Evolutionary conservation across 2,797 vertebrate genomes (phyloP).

Genomic region (Microcaecilia unicolor): DNA sequence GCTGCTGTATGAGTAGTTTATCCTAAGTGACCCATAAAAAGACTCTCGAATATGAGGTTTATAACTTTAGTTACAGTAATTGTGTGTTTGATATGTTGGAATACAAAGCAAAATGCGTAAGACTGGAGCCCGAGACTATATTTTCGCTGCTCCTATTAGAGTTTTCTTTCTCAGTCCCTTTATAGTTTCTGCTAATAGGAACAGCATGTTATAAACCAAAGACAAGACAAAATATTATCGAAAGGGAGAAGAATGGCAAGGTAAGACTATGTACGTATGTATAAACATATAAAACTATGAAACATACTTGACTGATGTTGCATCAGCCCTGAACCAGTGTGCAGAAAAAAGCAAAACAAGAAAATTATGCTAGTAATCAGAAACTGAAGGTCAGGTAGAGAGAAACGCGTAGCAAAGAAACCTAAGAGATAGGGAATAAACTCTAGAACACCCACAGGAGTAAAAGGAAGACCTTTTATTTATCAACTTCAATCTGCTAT

Average conservation of each 20-base stretch:
- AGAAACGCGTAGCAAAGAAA: constrained; percentile 23
- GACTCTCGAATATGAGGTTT: constrained; percentile 52
- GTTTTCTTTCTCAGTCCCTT: neutral
- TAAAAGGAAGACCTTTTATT: constrained; percentile 20
- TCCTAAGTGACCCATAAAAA: constrained; percentile 72
- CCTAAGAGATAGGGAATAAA: constrained; percentile 15
- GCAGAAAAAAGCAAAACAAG: constrained; percentile 2
- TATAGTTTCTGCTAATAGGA: constrained; percentile 1
- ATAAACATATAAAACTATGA: no score
- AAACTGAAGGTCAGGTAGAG: constrained; percentile 18
- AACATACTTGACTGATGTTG: no score
- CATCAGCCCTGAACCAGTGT: neutral
- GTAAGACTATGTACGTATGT: no score
- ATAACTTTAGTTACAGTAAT: constrained; percentile 59
- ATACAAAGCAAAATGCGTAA: constrained; percentile 53
- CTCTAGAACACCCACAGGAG: constrained; percentile 24
- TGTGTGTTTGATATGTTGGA: constrained; percentile 52
- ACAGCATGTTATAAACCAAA: neutral
- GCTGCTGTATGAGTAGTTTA: constrained; percentile 55
- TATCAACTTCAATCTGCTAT: constrained; percentile 34
- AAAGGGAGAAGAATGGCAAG: no score
- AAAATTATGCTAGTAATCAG: constrained; percentile 13
- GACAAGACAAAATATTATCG: no score
- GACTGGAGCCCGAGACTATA: constrained; percentile 5
- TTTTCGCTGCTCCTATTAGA: constrained; percentile 1